Evolutionary conservation across 2,888 invertebrate genomes (phyloP).

Genomic region (Drosophila suboccidentalis): DNA sequence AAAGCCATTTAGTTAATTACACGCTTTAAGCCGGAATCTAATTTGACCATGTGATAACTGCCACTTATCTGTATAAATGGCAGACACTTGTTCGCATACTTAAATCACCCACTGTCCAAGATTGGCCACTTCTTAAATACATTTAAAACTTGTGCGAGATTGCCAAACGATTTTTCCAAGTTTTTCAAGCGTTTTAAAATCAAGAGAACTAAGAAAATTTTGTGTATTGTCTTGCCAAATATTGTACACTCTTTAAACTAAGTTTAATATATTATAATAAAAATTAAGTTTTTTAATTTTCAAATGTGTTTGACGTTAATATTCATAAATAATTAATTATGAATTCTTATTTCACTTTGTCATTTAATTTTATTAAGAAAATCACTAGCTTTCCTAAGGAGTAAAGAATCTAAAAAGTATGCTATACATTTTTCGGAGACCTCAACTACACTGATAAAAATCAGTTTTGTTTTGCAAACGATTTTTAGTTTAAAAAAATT

Average conservation of each 20-base stretch:
- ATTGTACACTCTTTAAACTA: background rate
- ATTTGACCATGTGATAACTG: constrained; percentile 19
- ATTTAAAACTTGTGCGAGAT: background rate
- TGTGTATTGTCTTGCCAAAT: background rate
- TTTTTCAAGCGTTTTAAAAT: constrained; percentile 1
- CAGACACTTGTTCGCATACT: constrained; percentile 15
- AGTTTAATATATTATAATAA: background rate
- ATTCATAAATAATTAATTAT: too few relatives aligned
- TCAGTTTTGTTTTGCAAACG: too few relatives aligned
- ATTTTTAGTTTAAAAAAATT: too few relatives aligned
- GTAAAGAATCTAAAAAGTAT: background rate
- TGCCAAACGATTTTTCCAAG: background rate
- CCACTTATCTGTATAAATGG: constrained; percentile 23
- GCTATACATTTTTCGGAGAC: background rate
- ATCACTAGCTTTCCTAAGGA: too few relatives aligned
- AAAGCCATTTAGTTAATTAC: constrained; percentile 41
- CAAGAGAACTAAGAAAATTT: background rate
- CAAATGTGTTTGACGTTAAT: too few relatives aligned
- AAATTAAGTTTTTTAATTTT: background rate
- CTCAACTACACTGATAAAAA: too few relatives aligned
- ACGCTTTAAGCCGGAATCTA: constrained; percentile 6
- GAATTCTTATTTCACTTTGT: too few relatives aligned
- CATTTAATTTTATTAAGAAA: too few relatives aligned
- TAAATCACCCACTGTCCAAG: constrained; percentile 25
- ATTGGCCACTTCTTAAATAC: background rate